Evolutionary conservation across 2,797 vertebrate genomes (phyloP).

Genomic region (Microhierax caerulescens): DNA sequence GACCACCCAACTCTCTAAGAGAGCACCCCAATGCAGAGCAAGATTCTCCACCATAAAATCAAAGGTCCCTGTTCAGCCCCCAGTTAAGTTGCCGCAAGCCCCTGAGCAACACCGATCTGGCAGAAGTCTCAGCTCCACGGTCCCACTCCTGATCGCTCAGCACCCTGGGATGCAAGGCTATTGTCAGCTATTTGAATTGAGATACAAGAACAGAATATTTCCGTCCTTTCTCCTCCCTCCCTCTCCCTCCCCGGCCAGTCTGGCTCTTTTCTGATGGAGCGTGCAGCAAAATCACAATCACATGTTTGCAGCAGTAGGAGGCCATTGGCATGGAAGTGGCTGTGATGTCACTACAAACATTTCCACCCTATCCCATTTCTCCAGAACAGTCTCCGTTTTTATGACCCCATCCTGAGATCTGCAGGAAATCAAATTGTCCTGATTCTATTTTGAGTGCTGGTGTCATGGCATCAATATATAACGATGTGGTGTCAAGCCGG

Average conservation of each 20-base stretch:
- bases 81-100: neutral
- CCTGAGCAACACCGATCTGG: neutral
- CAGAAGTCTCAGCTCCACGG: neutral
- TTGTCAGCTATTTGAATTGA: conserved; percentile 51
- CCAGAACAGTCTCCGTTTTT: conserved; percentile 67
- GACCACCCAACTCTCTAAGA: neutral
- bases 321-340: conserved; percentile 61
- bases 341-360: conserved; percentile 69
- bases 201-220: conserved; percentile 51
- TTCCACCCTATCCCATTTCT: conserved; percentile 64
- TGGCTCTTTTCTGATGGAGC: conserved; percentile 53
- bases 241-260: conserved; percentile 29
- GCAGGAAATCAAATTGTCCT: conserved; percentile 70
- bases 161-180: neutral
- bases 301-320: conserved; percentile 66
- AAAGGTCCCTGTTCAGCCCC: neutral
- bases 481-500: neutral
- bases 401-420: conserved; percentile 67
- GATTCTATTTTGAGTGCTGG: conserved; percentile 51
- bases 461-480: conserved; percentile 55
- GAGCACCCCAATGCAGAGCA: neutral
- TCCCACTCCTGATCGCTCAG: neutral
- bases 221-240: conserved; percentile 24
- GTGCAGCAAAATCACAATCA: conserved; percentile 70
- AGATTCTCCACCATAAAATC: neutral